phyloP scores from a whole-genome alignment of 2,888 invertebrate species.

The Lagria hirta region DNA sequence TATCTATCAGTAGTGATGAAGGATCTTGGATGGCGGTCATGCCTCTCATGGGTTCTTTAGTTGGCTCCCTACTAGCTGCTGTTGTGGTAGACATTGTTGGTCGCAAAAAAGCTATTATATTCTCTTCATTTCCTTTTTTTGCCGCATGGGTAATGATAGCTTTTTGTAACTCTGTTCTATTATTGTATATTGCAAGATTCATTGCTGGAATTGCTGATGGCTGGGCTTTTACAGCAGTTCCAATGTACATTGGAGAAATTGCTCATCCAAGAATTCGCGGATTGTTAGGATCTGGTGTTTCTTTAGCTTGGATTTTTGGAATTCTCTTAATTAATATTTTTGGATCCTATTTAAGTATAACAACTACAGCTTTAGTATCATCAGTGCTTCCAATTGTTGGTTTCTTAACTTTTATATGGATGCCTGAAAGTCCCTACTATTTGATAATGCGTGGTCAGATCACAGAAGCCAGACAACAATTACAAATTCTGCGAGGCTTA shows the following conservation, averaged over 20 bases:
- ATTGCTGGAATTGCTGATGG: slow-evolving; percentile 63
- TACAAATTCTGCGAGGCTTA: slow-evolving; percentile 19
- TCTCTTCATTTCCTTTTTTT: slow-evolving; percentile 63
- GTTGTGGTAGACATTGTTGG: slow-evolving; percentile 67
- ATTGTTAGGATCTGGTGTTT: slow-evolving; percentile 63
- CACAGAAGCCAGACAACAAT: slow-evolving; percentile 10
- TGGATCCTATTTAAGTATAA: slow-evolving; percentile 50
- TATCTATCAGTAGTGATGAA: slow-evolving; percentile 54
- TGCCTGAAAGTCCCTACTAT: slow-evolving; percentile 26
- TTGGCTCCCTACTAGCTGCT: slow-evolving; percentile 65
- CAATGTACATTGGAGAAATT: slow-evolving; percentile 65
- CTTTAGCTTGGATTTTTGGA: slow-evolving; percentile 60
- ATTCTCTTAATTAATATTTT: slow-evolving; percentile 64
- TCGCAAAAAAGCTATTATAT: slow-evolving; percentile 63
- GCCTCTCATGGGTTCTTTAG: slow-evolving; percentile 64
- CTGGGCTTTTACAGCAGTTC: slow-evolving; percentile 52
- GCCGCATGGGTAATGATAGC: slow-evolving; percentile 66
- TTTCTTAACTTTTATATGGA: slow-evolving; percentile 20
- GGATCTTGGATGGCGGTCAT: slow-evolving; percentile 68
- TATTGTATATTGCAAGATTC: slow-evolving; percentile 57
- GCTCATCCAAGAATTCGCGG: slow-evolving; percentile 62
- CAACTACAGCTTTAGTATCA: slow-evolving; percentile 18
- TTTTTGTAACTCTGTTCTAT: slow-evolving; percentile 58
- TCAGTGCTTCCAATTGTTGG: slow-evolving; percentile 18
- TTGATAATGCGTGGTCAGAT: slow-evolving; percentile 10